Evolutionary conservation across 2,888 invertebrate genomes (phyloP), one percentile per base, ranked within the genome.

Genomic region (Coecobrya sp.): DNA sequence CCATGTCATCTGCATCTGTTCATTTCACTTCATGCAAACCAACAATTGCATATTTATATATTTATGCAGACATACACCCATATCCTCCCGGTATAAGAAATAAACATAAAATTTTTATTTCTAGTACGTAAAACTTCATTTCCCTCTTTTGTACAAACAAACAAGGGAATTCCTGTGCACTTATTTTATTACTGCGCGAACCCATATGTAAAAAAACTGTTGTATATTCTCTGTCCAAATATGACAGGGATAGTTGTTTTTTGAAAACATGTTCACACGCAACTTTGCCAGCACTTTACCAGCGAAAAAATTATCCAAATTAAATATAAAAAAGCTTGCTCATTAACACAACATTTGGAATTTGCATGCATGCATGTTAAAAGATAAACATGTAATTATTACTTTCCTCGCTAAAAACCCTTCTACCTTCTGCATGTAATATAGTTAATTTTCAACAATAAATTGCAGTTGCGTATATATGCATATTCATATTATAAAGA

Each of bases 1-100:
- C 49, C 81, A 89, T 89, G 89, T 89, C 89, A 82, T 89, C 81
- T 68, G 36, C 89, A 89, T 89, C 89, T 89, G 89, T 27, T 89
- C 89, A 65, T 62, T 87, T 59, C 68, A 70, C 36, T 68, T 45
- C 42, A 65, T 84, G 73, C 86, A 55, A 70, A 70, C 70, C 7
- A 70, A 27, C 25, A 27, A 59, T 27, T 79, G 87, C 79, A 16
- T n/a, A 36, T 65, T n/a, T 70, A 70, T n/a, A n/a, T 36, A 0
- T 36, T 16, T 42, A 49, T 79, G 62, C 45, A 42, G 16, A 62
- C 59, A 62, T 59, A 42, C 65, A 45, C 19, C 62, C 62, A 62
- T 65, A 62, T 84, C 62, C 59, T 36, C 73, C 55, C 70, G 36
- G 73, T 11, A 49, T 65, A 36, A 22, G 16, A 85, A 87, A 62